A percentile compares a stretch with the other conserved stretches of the same genome.
Conservation (phyloP, 2,888 invertebrate genomes). For the Eutolmus rufibarbis region DNA sequence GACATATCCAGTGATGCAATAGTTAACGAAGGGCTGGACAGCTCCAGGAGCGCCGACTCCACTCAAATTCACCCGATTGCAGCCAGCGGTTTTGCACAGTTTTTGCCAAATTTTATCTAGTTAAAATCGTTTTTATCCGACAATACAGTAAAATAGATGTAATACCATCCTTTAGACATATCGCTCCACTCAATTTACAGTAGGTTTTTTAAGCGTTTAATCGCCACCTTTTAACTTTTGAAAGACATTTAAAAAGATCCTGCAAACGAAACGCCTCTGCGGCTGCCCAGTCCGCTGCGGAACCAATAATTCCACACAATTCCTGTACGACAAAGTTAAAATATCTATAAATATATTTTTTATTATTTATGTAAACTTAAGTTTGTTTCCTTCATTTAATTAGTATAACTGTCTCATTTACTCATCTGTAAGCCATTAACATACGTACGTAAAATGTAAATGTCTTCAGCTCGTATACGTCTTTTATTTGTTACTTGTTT, state of each 20-base stretch:
- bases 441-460: neutral
- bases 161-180: constrained; percentile 13
- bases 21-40: constrained; percentile 25
- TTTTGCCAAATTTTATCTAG: constrained; percentile 15
- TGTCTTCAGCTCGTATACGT: constrained; percentile 8
- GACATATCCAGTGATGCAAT: constrained; percentile 41
- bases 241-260: neutral
- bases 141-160: neutral
- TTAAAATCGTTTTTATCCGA: neutral
- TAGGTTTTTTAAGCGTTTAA: neutral
- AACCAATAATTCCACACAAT: constrained; percentile 33
- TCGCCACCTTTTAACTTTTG: neutral
- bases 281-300: neutral
- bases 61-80: neutral
- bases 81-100: neutral
- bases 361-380: constrained; percentile 25
- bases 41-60: neutral
- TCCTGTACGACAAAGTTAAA: constrained; percentile 25
- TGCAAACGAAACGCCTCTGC: neutral
- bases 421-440: neutral
- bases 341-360: neutral
- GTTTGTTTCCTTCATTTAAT: neutral
- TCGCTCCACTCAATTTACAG: constrained; percentile 11
- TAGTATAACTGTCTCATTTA: constrained; percentile 12
- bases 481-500: constrained; percentile 8